These are phyloP conservation scores for Natator depressus DNA, from an alignment of 2,113 vertebrate genomes.

Conservation along the genomic window DNA sequence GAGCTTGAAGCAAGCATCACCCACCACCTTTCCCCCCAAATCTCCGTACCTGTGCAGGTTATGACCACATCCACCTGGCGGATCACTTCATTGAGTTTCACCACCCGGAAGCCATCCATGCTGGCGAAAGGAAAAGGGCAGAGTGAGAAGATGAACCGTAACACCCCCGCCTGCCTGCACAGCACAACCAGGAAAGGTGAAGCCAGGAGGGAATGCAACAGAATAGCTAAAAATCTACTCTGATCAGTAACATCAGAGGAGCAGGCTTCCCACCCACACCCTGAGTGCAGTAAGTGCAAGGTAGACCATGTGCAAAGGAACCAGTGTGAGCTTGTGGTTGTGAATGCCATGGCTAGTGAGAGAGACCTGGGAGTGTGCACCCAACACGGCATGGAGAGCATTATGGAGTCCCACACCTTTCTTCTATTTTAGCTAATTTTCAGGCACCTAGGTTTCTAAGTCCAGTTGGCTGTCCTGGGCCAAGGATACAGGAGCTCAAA, in stretches of 20 bases:
- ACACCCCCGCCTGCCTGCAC: background rate
- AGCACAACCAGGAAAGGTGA: background rate
- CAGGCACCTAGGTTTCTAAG: background rate
- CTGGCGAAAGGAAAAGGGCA: slow-evolving; percentile 75
- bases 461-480: background rate
- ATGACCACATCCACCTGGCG: slow-evolving; percentile 98
- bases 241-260: rapidly evolving
- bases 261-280: background rate
- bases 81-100: slow-evolving; percentile 97
- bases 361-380: rapidly evolving
- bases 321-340: rapidly evolving
- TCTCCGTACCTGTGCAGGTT: slow-evolving; percentile 93
- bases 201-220: background rate
- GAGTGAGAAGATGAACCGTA: background rate
- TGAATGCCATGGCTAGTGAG: background rate
- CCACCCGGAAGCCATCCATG: slow-evolving; percentile 98
- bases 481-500: background rate
- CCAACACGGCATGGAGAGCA: background rate
- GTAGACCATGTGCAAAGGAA: background rate
- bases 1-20: background rate
- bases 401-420: background rate
- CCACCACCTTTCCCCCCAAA: background rate
- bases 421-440: background rate
- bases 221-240: background rate
- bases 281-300: rapidly evolving